These are phyloP conservation scores for Melikaiella ostensackeni DNA, from an alignment of 2,888 invertebrate genomes.

Conservation along the genomic window DNA sequence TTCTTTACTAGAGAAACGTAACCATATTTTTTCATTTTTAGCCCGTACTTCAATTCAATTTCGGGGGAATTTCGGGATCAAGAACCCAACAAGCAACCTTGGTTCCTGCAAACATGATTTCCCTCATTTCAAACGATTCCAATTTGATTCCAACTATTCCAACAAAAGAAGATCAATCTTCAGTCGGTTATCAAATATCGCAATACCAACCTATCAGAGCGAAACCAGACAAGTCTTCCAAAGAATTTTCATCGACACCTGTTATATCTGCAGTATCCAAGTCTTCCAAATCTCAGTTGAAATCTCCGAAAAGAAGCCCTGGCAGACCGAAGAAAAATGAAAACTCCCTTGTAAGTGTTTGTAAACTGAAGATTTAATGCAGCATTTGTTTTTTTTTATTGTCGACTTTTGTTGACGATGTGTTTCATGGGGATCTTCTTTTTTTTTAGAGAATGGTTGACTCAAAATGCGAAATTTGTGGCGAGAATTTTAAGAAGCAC, in stretches of 20 bases:
- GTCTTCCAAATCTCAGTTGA: constrained; percentile 15
- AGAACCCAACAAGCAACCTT: constrained; percentile 52
- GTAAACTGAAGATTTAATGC: background rate
- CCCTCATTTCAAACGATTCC: constrained; percentile 40
- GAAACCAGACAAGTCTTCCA: background rate
- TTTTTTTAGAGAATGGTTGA: constrained; percentile 50
- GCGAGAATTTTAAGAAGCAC: constrained; percentile 78
- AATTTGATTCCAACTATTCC: constrained; percentile 42
- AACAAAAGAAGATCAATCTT: constrained; percentile 18
- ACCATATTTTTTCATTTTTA: constrained; percentile 50
- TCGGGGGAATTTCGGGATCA: constrained; percentile 52
- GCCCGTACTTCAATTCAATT: constrained; percentile 61
- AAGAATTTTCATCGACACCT: constrained; percentile 12
- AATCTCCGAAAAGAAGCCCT: constrained; percentile 52
- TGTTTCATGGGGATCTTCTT: background rate
- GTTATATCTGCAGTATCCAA: constrained; percentile 1
- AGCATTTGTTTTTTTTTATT: background rate
- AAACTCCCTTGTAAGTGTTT: constrained; percentile 7
- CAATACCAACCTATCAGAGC: constrained; percentile 23
- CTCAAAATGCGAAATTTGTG: constrained; percentile 78
- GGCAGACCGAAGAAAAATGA: constrained; percentile 66
- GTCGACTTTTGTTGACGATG: background rate
- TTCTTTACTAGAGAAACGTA: background rate
- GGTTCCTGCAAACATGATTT: constrained; percentile 51
- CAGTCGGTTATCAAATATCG: constrained; percentile 6